Evolutionary conservation across 2,888 invertebrate species (phyloP).

Genomic region (Hirtodrosophila alboralis): DNA sequence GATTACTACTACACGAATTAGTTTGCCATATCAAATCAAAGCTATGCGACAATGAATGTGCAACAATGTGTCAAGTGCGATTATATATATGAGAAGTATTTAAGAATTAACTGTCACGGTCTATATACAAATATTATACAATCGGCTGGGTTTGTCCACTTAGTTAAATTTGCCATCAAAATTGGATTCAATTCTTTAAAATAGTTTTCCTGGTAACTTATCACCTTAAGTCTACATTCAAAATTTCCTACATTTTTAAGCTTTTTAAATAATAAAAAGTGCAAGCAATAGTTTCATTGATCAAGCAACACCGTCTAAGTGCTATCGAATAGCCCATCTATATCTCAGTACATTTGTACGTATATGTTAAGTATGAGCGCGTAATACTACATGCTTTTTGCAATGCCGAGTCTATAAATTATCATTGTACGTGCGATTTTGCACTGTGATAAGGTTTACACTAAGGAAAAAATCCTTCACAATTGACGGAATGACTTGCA

Average conservation of each 20-base stretch:
- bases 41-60: too few relatives aligned
- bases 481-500: too few relatives aligned
- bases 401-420: constrained; percentile 29
- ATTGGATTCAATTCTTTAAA: too few relatives aligned
- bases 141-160: too few relatives aligned
- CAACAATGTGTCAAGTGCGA: too few relatives aligned
- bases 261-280: neutral
- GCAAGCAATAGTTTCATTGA: constrained; percentile 16
- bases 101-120: too few relatives aligned
- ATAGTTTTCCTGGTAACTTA: neutral
- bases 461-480: neutral
- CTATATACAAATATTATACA: too few relatives aligned
- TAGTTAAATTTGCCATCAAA: too few relatives aligned
- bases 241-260: constrained; percentile 1
- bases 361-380: neutral
- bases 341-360: constrained; percentile 2
- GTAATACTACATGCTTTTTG: constrained; percentile 9
- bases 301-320: constrained; percentile 6
- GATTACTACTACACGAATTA: too few relatives aligned
- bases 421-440: constrained; percentile 69
- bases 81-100: too few relatives aligned
- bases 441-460: constrained; percentile 49
- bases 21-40: too few relatives aligned
- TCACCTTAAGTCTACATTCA: neutral
- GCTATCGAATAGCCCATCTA: constrained; percentile 3